These are phyloP conservation scores for Drosophila rhopaloa DNA, from an alignment of 1,140 invertebrate species.

Conservation along the genomic window DNA sequence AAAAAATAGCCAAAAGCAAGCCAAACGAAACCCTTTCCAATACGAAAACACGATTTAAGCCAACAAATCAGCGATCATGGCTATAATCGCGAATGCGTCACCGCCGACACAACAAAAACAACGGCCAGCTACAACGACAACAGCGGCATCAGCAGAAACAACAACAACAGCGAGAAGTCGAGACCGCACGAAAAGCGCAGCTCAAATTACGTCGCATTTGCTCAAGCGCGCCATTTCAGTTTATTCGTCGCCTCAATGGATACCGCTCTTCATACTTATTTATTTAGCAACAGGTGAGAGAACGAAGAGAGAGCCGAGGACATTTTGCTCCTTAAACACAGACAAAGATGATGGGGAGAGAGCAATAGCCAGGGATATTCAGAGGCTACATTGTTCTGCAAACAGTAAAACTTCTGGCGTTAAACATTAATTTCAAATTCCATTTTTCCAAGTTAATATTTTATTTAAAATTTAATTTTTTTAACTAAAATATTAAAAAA, in stretches of 20 bases:
- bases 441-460: too few relatives aligned
- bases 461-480: too few relatives aligned
- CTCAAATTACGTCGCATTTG: slow-evolving; percentile 70
- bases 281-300: slow-evolving; percentile 80
- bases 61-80: slow-evolving; percentile 64
- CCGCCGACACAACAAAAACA: slow-evolving; percentile 43
- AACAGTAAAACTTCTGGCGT: neutral
- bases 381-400: slow-evolving; percentile 25
- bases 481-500: too few relatives aligned
- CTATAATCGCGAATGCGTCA: slow-evolving; percentile 73
- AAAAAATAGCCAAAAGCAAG: slow-evolving; percentile 13
- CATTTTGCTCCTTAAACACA: slow-evolving; percentile 4
- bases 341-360: neutral
- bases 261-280: slow-evolving; percentile 79
- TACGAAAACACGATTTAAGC: slow-evolving; percentile 35
- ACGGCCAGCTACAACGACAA: slow-evolving; percentile 31
- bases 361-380: slow-evolving; percentile 30
- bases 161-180: slow-evolving; percentile 52
- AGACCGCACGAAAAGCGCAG: slow-evolving; percentile 78
- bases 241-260: slow-evolving; percentile 68
- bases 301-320: slow-evolving; percentile 5
- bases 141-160: slow-evolving; percentile 31
- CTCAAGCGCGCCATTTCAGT: slow-evolving; percentile 77
- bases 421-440: neutral
- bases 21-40: slow-evolving; percentile 57